These are phyloP conservation scores for Lanius collurio DNA, from an alignment of 2,113 vertebrate species.

Conservation along the genomic window DNA sequence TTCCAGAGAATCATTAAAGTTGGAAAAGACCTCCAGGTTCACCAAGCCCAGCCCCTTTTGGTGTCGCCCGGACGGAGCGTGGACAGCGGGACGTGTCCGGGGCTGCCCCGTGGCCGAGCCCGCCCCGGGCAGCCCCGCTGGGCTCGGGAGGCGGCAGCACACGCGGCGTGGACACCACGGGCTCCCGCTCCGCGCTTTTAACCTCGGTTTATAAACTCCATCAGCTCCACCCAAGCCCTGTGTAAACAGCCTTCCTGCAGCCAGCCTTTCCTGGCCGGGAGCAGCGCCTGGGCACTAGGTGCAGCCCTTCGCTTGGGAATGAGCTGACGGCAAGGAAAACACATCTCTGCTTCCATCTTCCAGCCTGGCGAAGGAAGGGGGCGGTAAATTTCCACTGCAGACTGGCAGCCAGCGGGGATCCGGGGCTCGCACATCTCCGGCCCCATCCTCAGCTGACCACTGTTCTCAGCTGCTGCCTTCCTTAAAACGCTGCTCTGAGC, in stretches of 20 bases:
- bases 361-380: not conserved
- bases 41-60: accelerated
- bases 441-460: accelerated
- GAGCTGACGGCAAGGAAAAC: not conserved
- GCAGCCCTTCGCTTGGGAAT: not conserved
- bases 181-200: accelerated
- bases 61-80: too few species aligned
- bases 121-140: not conserved
- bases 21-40: not conserved
- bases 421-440: not conserved
- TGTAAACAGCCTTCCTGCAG: not conserved
- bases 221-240: not conserved
- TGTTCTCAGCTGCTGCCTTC: not conserved
- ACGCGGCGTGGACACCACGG: not conserved
- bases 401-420: not conserved
- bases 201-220: not conserved
- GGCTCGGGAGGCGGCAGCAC: conserved; percentile 57
- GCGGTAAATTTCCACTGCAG: not conserved
- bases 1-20: accelerated
- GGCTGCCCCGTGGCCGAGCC: not conserved
- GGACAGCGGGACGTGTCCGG: accelerated
- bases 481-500: not conserved
- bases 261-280: not conserved
- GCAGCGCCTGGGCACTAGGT: not conserved
- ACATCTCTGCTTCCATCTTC: not conserved